Conservation (phyloP, 2,113 vertebrate species). For the Balaenoptera acutorostrata region DNA sequence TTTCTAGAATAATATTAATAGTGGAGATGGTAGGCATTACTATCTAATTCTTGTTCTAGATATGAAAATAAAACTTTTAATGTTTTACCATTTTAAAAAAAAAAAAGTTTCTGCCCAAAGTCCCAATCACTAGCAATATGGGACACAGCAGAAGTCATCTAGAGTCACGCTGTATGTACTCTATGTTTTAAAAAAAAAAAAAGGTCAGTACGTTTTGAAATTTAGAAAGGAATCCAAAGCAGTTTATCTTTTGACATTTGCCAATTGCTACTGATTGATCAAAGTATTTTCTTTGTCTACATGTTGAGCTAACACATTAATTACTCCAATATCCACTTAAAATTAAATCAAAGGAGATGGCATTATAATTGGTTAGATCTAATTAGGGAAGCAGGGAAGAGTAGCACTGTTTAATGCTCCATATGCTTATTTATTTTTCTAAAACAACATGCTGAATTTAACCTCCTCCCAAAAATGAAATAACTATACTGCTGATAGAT, state of each 20-base stretch:
- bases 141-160: background rate
- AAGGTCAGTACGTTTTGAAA: background rate
- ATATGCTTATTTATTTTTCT: background rate
- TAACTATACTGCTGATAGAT: slow-evolving; percentile 42
- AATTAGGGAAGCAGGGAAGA: background rate
- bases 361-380: background rate
- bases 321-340: slow-evolving; percentile 44
- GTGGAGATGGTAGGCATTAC: background rate
- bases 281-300: slow-evolving; percentile 33
- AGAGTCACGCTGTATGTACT: background rate
- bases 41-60: background rate
- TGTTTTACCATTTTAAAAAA: background rate
- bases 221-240: background rate
- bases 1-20: background rate
- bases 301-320: slow-evolving; percentile 47
- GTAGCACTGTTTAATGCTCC: slow-evolving; percentile 19
- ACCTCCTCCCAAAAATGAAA: slow-evolving; percentile 10
- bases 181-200: background rate
- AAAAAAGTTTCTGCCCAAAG: background rate
- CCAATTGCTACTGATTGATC: slow-evolving; percentile 34
- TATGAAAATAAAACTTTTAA: background rate
- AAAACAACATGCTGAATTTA: background rate
- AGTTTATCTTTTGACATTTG: slow-evolving; percentile 38
- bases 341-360: slow-evolving; percentile 35
- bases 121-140: background rate